Evolutionary conservation across 2,113 vertebrate species (phyloP), one percentile per base, ranked within the genome.

Genomic region (Helogale parvula): DNA sequence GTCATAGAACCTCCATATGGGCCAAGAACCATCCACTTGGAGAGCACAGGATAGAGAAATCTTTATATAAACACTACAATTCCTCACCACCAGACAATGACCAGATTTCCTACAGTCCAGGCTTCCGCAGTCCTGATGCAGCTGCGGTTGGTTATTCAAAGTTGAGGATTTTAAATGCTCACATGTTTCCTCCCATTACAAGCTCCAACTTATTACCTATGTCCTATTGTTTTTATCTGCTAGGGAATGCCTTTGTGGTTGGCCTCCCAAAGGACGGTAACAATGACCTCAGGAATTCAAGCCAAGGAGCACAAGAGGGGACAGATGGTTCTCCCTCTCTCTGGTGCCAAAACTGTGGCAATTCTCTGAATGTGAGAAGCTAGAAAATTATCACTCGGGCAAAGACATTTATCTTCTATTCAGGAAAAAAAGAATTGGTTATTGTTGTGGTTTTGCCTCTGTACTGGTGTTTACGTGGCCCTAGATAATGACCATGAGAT

Each of bases 281-380:
- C 85, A 93, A 52, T 88, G 69, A 31, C 92, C 65, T 60, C 29
- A 25, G 90, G 88, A 77, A 88, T 52, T 79, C 35, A n/a, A 90
- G 92, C 95, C 94, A 90, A 81, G 45, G 50, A 35, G 17, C 25
- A 11, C 41, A n/a, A 38, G 74, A 86, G 71, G 23, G 35, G 47
- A 79, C 97, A 97, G 95, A 96, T 95, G 92, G 83, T 57, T 84
- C 63, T 79, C 80, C 27, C 69, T 65, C 23, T 82, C 60, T 65
- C 23, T 84, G 31, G 35, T 81, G 93, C 92, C 97, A 84, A 90
- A 71, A 71, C 29, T 21, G 3, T 60, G 63, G 80, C 11, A 0
- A 52, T 66, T 89, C 83, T 96, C 80, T 80, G 82, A 92, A 88
- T 76, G 16, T 89, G 89, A 96, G 95, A 84, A 81, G 69, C 90